A percentile compares a stretch with the other conserved stretches of the same genome.
Evolutionary conservation across 2,797 vertebrate genomes (phyloP).

Genomic region (Hydrolagus colliei): DNA sequence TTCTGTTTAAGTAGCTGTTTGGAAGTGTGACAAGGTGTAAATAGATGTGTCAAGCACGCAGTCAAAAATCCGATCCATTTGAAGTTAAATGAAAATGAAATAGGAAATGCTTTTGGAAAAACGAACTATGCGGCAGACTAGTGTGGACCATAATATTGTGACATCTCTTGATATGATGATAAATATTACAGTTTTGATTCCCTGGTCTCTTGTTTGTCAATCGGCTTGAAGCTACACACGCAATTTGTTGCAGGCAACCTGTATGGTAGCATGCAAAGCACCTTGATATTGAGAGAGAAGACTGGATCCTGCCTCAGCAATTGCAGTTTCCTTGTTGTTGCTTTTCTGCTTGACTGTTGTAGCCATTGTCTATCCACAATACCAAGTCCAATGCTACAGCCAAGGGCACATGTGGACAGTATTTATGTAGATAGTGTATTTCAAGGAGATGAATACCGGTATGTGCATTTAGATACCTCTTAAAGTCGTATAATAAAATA

Average conservation of each 20-base stretch:
- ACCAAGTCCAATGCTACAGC: background rate
- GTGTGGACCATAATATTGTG: background rate
- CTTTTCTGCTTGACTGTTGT: background rate
- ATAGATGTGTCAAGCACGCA: background rate
- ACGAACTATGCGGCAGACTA: background rate
- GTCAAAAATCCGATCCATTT: background rate
- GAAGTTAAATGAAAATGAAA: background rate
- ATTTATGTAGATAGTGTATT: no score
- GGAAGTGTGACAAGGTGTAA: background rate
- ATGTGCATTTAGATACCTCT: no score
- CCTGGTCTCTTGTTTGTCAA: background rate
- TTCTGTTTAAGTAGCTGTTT: background rate
- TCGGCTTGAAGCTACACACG: background rate
- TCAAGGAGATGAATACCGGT: no score
- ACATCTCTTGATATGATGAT: background rate
- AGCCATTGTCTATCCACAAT: background rate
- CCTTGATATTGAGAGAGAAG: background rate
- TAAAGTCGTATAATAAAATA: no score
- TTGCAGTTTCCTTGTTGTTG: background rate
- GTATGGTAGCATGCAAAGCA: background rate
- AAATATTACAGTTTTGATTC: conserved; percentile 4
- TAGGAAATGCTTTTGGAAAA: background rate
- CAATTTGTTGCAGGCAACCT: background rate
- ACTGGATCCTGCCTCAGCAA: background rate
- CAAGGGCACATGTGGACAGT: no score